Conservation (phyloP, 2,797 vertebrate species). For the Cossypha heuglini region DNA sequence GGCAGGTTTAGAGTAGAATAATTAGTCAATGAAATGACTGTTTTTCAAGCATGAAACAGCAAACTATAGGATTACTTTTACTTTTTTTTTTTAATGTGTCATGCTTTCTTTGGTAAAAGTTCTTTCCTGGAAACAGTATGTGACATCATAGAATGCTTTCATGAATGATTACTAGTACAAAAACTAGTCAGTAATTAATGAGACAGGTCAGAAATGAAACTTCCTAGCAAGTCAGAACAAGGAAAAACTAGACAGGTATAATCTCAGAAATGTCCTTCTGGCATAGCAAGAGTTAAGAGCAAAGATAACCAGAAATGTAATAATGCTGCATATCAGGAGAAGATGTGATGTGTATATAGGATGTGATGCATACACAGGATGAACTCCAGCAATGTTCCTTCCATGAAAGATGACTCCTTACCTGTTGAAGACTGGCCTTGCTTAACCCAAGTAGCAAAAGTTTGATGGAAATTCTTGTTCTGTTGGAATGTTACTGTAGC, state of each 20-base stretch:
- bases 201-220: slow-evolving; percentile 11
- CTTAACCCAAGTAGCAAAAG: slow-evolving; percentile 96
- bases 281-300: neutral
- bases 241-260: neutral
- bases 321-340: neutral
- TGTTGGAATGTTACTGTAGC: slow-evolving; percentile 94
- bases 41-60: slow-evolving; percentile 39
- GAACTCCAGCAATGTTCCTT: neutral
- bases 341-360: neutral
- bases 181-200: neutral
- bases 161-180: neutral
- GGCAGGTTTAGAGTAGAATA: slow-evolving; percentile 52
- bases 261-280: neutral
- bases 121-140: neutral
- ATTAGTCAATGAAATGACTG: slow-evolving; percentile 48
- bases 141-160: neutral
- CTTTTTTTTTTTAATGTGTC: neutral
- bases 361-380: neutral
- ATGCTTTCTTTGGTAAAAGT: neutral
- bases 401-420: slow-evolving; percentile 46
- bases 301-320: neutral
- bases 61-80: slow-evolving; percentile 23
- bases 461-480: slow-evolving; percentile 97
- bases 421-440: slow-evolving; percentile 92
- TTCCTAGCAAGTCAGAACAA: neutral